A percentile compares a stretch with the other conserved stretches of the same genome.
phyloP scores from a whole-genome alignment of 2,888 invertebrate genomes.

The Atethmia centrago region DNA sequence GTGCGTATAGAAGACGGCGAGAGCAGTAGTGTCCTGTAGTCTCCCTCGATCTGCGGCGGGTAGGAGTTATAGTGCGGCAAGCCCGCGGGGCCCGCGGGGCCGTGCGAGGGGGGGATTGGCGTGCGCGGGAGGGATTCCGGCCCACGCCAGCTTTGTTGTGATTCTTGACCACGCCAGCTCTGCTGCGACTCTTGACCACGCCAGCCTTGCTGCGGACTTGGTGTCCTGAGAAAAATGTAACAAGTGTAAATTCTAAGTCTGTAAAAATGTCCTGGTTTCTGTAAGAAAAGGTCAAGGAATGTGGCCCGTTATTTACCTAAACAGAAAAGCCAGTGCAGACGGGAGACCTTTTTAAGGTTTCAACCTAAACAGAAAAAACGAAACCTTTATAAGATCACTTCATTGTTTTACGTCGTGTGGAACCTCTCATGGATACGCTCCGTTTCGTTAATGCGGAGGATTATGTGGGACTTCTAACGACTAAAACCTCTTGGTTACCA shows the following conservation, averaged over 20 bases:
- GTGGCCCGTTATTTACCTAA: neutral
- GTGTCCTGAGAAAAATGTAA: conserved; percentile 76
- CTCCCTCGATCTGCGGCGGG: conserved; percentile 85
- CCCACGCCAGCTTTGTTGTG: conserved; percentile 87
- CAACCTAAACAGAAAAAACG: neutral
- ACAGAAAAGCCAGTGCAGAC: neutral
- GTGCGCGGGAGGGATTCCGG: conserved; percentile 90
- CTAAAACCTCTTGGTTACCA: neutral
- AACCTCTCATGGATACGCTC: neutral
- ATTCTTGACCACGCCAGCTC: conserved; percentile 89
- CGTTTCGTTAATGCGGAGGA: no score
- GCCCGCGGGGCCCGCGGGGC: conserved; percentile 73
- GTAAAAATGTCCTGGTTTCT: neutral
- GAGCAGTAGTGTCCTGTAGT: conserved; percentile 81
- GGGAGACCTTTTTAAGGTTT: neutral
- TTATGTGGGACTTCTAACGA: neutral
- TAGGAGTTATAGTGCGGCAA: conserved; percentile 72
- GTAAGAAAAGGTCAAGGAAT: neutral
- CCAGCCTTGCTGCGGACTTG: conserved; percentile 89
- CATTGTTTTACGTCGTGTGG: neutral
- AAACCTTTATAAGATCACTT: neutral
- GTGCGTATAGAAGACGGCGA: conserved; percentile 83
- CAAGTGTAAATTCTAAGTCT: neutral
- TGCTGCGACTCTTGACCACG: conserved; percentile 89
- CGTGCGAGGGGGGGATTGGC: conserved; percentile 84